These are phyloP conservation scores for Pandemis heparana DNA, from an alignment of 2,888 invertebrate genomes.

Conservation along the genomic window DNA sequence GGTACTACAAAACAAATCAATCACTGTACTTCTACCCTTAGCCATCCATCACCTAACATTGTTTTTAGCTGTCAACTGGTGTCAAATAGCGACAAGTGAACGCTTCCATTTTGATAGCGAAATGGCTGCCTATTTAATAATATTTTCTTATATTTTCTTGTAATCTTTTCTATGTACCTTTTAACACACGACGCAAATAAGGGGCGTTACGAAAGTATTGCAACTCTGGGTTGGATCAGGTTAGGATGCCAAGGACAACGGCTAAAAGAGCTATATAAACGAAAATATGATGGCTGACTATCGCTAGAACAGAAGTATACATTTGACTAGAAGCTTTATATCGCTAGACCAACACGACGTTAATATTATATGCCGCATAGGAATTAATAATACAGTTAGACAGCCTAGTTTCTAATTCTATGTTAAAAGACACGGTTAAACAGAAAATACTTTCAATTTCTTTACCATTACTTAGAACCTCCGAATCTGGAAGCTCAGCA, in stretches of 20 bases:
- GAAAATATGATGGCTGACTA: no score
- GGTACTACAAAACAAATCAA: conserved; percentile 10
- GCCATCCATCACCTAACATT: neutral
- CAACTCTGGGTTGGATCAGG: no score
- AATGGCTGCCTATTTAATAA: no score
- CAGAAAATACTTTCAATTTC: neutral
- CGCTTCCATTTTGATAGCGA: no score
- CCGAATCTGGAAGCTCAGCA: neutral
- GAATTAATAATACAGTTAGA: neutral
- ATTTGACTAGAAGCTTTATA: neutral
- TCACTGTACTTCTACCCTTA: neutral
- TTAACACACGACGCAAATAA: no score
- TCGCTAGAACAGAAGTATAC: neutral
- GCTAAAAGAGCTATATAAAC: no score
- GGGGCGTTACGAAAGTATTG: no score
- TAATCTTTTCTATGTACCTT: no score
- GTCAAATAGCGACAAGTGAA: no score
- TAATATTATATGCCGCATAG: neutral
- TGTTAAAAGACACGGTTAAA: neutral
- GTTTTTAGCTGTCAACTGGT: no score
- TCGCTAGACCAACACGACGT: neutral
- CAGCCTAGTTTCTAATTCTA: neutral
- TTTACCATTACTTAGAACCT: neutral
- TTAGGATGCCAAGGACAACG: no score
- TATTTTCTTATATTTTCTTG: no score